These are phyloP conservation scores for Prionace glauca DNA, from an alignment of 2,797 vertebrate species.

Conservation along the genomic window DNA sequence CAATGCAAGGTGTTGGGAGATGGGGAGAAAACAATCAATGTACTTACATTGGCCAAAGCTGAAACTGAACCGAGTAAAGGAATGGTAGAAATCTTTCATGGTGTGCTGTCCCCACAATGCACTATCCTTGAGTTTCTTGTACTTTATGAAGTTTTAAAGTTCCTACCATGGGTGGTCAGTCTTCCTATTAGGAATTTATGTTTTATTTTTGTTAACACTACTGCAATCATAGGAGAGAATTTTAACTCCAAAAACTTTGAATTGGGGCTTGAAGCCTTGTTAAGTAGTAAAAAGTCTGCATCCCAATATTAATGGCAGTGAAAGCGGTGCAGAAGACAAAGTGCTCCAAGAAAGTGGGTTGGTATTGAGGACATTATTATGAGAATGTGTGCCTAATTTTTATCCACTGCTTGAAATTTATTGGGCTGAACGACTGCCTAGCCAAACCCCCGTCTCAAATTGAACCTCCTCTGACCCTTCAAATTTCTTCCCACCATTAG, in stretches of 20 bases:
- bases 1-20: neutral
- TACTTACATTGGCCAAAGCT: neutral
- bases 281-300: neutral
- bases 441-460: neutral
- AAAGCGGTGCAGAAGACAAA: neutral
- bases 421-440: neutral
- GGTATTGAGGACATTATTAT: neutral
- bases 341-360: neutral
- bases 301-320: neutral
- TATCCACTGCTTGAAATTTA: neutral
- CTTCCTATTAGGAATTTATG: neutral
- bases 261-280: neutral
- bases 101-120: neutral
- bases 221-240: neutral
- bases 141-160: neutral
- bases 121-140: too few relatives aligned
- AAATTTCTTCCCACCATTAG: neutral
- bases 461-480: too few relatives aligned
- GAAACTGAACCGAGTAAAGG: neutral
- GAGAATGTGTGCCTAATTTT: neutral
- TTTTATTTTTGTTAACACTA: neutral
- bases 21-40: neutral
- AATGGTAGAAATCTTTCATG: neutral
- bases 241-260: neutral
- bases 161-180: neutral